These are phyloP conservation scores for Drosophila erecta DNA, from an alignment of 1,140 invertebrate species.

Conservation along the genomic window DNA sequence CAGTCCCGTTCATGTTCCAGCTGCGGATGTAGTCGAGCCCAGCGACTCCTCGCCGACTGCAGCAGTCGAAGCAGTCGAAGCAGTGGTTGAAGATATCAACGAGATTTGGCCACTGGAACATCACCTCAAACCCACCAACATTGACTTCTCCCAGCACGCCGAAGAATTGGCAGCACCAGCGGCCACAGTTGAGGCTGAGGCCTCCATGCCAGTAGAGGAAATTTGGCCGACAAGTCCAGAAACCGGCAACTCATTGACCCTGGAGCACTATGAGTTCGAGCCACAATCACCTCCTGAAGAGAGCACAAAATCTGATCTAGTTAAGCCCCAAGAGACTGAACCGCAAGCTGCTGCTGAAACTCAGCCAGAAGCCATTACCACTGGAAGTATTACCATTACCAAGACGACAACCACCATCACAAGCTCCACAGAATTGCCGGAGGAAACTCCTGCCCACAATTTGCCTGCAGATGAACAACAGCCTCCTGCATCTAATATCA, in stretches of 20 bases:
- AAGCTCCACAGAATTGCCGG: conserved; percentile 1
- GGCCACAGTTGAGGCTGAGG: conserved; percentile 8
- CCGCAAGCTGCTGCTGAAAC: conserved; percentile 1
- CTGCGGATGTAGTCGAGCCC: conserved; percentile 52
- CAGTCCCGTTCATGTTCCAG: conserved; percentile 81
- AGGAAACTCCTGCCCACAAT: not conserved
- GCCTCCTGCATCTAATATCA: conserved; percentile 11
- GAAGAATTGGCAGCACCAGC: conserved; percentile 35
- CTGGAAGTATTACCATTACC: conserved; percentile 51
- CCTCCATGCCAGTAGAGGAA: conserved; percentile 60
- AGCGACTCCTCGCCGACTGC: conserved; percentile 21
- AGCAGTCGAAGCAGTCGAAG: conserved; percentile 15
- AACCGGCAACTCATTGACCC: conserved; percentile 71
- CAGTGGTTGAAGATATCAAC: conserved; percentile 69
- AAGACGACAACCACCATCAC: conserved; percentile 45
- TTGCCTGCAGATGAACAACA: not conserved
- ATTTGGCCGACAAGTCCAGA: conserved; percentile 79
- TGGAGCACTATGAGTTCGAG: conserved; percentile 73
- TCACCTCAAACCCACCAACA: conserved; percentile 71
- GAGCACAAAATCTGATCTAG: conserved; percentile 19
- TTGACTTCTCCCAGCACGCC: conserved; percentile 77
- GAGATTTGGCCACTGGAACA: conserved; percentile 83
- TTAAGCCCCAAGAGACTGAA: conserved; percentile 18
- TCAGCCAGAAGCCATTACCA: conserved; percentile 10
- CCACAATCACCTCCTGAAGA: conserved; percentile 37